Evolutionary conservation across 1,140 invertebrate genomes (phyloP).

Genomic region (Calephelis virginiensis): DNA sequence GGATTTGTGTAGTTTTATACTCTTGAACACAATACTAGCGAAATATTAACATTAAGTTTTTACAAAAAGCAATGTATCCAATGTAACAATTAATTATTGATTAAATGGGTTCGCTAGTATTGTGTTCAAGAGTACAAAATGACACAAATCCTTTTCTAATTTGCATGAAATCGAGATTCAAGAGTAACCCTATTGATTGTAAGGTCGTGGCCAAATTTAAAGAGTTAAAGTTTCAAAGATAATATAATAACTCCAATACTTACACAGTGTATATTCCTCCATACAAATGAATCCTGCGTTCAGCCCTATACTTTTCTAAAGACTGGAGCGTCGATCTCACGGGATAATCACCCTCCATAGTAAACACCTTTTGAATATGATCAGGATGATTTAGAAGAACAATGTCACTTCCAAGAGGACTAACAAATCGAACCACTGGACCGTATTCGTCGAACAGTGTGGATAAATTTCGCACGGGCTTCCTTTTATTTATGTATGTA

Average conservation of each 20-base stretch:
- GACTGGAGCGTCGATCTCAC: constrained; percentile 81
- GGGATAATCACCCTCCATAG: constrained; percentile 79
- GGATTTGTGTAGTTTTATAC: too few relatives aligned
- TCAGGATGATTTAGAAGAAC: constrained; percentile 81
- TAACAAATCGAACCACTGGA: constrained; percentile 81
- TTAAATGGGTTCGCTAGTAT: too few relatives aligned
- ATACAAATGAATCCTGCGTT: constrained; percentile 77
- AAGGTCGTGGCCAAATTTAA: too few relatives aligned
- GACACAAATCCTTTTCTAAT: too few relatives aligned
- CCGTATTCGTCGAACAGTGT: constrained; percentile 82
- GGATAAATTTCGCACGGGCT: constrained; percentile 68
- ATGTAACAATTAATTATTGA: too few relatives aligned
- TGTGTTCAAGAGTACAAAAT: too few relatives aligned
- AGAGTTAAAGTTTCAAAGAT: too few relatives aligned
- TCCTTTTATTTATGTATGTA: constrained; percentile 53
- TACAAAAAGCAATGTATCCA: too few relatives aligned
- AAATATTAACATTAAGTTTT: too few relatives aligned
- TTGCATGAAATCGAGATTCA: too few relatives aligned
- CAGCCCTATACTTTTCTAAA: constrained; percentile 80
- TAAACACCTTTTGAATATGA: constrained; percentile 80
- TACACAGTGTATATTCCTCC: constrained; percentile 80
- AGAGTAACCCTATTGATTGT: too few relatives aligned
- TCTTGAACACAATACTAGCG: too few relatives aligned
- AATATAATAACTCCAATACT: constrained; percentile 37
- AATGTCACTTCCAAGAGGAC: constrained; percentile 80